Evolutionary conservation across 2,797 vertebrate species (phyloP).

Genomic region (Argyrosomus regius): DNA sequence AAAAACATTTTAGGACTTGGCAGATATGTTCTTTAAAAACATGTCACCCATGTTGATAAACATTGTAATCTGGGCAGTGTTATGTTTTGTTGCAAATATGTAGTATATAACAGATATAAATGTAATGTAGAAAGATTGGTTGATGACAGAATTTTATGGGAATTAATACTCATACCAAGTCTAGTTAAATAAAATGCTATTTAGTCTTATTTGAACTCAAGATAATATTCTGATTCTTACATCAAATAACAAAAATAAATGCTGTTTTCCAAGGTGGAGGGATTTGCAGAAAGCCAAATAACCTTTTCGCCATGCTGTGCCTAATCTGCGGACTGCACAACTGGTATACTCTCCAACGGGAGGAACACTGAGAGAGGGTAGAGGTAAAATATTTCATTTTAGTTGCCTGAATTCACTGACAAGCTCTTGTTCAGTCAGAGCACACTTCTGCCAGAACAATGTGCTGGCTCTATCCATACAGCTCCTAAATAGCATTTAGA

Average conservation of each 20-base stretch:
- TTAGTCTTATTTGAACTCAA: not conserved
- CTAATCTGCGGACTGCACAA: slow-evolving; percentile 15
- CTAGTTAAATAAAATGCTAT: not conserved
- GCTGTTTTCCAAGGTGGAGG: not conserved
- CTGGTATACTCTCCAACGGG: not conserved
- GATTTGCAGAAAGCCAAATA: not conserved
- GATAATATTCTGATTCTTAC: not conserved
- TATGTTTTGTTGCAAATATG: not conserved
- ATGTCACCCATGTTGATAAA: not conserved
- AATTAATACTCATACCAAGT: not conserved
- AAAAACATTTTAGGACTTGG: too few species aligned
- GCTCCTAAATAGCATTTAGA: slow-evolving; percentile 2
- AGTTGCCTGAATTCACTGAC: slow-evolving; percentile 28
- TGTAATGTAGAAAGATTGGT: too few species aligned
- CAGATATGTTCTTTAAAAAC: not conserved
- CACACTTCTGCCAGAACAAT: not conserved
- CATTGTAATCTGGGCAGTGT: not conserved
- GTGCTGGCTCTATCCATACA: not conserved
- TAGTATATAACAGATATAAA: not conserved
- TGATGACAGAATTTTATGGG: too few species aligned
- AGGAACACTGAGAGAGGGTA: not conserved
- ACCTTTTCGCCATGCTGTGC: slow-evolving; percentile 1
- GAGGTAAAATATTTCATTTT: slow-evolving; percentile 38
- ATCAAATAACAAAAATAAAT: not conserved
- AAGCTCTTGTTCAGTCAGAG: slow-evolving; percentile 17